Base-by-base conservation (phyloP, 1,140 invertebrate genomes). In the Heterodera carotae region DNA sequence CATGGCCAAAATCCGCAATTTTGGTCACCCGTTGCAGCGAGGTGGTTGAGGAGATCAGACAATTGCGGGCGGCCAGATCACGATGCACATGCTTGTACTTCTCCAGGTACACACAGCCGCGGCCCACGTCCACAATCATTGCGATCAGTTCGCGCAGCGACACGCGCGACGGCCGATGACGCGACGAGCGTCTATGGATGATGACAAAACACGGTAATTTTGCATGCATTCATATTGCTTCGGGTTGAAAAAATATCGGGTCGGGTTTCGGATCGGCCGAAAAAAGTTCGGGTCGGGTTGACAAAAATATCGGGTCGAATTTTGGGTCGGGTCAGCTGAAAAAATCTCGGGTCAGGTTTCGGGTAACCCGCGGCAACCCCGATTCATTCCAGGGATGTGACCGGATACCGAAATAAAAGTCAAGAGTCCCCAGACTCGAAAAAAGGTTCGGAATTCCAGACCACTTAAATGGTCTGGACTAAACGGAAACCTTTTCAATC, bases 1-100 rank as follows among this genome's bases (percentile, higher is more conserved):
- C 94, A 1, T 97, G 89, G 0, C 96, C 96, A 89, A 98, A 98
- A 86, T 98, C 95, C 0, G 94, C 94, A 74, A 98, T 97, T 89
- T 98, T 98, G 1, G 97, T 95, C 4, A 95, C 92, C 22, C 87
- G 78, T n/a, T 75, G 43, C 5, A 64, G 76, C 22, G 79, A 79
- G 48, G 71, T 68, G 85, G 75, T 64, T 76, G 72, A 0, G 91
- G 91, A 80, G 29, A 86, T 84, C 27, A 87, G 48, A 66, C 84
- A 87, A 69, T 93, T 91, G 31, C 90, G 90, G 0, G 80, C 78
- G 18, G 78, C 96, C 29, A 98, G 89, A 90, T 98, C 96, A 77
- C 95, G 91, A 89, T 98, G 96, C 8, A 98, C 95, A 87, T 89
- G 97, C 94, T 75, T 97, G 89, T 87, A 97, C 96, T 72, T 88